These are phyloP conservation scores for Drosophila basisetae DNA, from an alignment of 2,888 invertebrate genomes.

Conservation along the genomic window DNA sequence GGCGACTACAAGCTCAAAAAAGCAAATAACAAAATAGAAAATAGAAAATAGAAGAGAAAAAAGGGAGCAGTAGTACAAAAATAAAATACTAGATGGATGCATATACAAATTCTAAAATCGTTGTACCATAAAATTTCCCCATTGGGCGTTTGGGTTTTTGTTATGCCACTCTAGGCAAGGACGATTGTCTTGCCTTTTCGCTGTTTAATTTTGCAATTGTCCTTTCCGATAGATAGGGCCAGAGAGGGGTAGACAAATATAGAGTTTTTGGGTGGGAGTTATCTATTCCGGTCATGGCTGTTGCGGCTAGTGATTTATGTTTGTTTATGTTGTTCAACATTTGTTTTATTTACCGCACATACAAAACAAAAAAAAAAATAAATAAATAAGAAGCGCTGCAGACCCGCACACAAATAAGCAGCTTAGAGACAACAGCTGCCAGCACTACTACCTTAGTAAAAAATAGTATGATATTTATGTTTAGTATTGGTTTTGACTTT, in stretches of 20 bases:
- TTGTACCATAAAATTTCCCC: conserved; percentile 83
- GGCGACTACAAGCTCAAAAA: conserved; percentile 42
- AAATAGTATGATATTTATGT: conserved; percentile 34
- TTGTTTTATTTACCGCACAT: conserved; percentile 66
- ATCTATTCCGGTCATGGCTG: conserved; percentile 71
- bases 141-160: conserved; percentile 68
- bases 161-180: conserved; percentile 57
- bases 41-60: conserved; percentile 10
- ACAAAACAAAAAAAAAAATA: not conserved
- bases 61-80: not conserved
- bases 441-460: conserved; percentile 24
- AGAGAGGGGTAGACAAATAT: not conserved
- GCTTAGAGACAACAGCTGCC: conserved; percentile 38
- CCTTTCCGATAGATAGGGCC: conserved; percentile 58
- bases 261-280: conserved; percentile 34
- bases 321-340: conserved; percentile 70
- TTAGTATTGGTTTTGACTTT: conserved; percentile 11
- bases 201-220: conserved; percentile 81
- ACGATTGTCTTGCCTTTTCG: conserved; percentile 66
- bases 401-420: conserved; percentile 28
- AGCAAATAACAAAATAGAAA: conserved; percentile 4
- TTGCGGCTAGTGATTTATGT: conserved; percentile 78
- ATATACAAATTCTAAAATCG: conserved; percentile 74
- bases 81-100: conserved; percentile 43
- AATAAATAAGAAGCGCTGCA: conserved; percentile 7